Percentiles rank a stretch among this genome's conserved stretches.
Conservation (phyloP, 1,140 invertebrate species). For the Drosophila neocordata region DNA sequence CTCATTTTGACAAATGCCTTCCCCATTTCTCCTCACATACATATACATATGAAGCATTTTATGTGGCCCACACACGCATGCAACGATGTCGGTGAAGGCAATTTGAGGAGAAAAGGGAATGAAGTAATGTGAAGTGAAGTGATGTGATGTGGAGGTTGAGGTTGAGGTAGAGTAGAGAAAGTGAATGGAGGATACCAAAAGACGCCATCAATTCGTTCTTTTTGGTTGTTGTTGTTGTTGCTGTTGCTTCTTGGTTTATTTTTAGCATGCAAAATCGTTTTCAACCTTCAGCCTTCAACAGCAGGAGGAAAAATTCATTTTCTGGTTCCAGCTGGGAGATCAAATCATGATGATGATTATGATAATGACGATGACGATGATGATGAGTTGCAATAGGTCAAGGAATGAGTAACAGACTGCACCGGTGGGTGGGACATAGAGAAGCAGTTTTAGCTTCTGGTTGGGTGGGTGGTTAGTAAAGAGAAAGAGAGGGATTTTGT, state of each 20-base stretch:
- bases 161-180: neutral
- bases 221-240: neutral
- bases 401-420: neutral
- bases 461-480: too few species aligned
- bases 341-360: neutral
- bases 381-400: neutral
- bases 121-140: neutral
- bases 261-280: slow-evolving; percentile 77
- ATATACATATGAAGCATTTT: slow-evolving; percentile 36
- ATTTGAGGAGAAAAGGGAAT: neutral
- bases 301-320: slow-evolving; percentile 20
- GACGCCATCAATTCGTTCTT: slow-evolving; percentile 64
- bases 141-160: neutral
- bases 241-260: slow-evolving; percentile 46
- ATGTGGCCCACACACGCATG: slow-evolving; percentile 49
- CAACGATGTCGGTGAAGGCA: neutral
- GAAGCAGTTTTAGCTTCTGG: too few species aligned
- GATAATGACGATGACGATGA: neutral
- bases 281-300: slow-evolving; percentile 48
- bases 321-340: neutral
- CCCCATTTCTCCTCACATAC: neutral
- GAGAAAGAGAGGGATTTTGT: slow-evolving; percentile 3
- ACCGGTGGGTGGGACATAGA: neutral
- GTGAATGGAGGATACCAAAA: slow-evolving; percentile 33
- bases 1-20: neutral